Conservation (phyloP, 1,140 invertebrate species). For the Tetramorium alpestre region DNA sequence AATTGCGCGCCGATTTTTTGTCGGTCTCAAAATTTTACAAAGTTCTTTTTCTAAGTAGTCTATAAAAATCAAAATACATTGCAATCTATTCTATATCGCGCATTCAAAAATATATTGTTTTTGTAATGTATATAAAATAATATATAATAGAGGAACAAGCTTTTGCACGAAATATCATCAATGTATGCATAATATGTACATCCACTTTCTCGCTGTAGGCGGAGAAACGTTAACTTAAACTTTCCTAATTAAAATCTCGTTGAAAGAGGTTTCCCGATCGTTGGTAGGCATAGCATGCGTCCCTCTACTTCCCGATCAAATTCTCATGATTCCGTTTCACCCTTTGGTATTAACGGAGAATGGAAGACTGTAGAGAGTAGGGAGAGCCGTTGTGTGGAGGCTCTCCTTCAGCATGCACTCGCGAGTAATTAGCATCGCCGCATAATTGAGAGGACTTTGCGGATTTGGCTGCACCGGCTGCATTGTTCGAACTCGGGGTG, state of each 20-base stretch:
- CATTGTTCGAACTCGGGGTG: constrained; percentile 69
- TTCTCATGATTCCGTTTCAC: constrained; percentile 64
- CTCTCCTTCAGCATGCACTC: constrained; percentile 70
- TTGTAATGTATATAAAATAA: background rate
- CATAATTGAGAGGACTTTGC: constrained; percentile 80
- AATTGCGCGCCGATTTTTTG: too few species aligned
- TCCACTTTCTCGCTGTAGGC: background rate
- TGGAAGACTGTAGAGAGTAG: constrained; percentile 39
- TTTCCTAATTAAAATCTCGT: constrained; percentile 39
- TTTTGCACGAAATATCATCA: background rate
- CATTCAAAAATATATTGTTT: background rate
- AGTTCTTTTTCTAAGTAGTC: background rate
- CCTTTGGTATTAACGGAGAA: constrained; percentile 61
- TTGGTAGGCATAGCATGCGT: constrained; percentile 24
- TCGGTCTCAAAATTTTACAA: too few species aligned
- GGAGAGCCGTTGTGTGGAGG: constrained; percentile 53
- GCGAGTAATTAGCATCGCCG: constrained; percentile 79
- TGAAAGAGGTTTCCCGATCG: background rate
- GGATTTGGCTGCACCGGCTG: constrained; percentile 58
- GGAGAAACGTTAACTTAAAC: constrained; percentile 42
- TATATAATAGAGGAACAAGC: background rate
- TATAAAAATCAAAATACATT: background rate
- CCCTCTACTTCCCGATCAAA: constrained; percentile 53
- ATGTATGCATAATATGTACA: background rate
- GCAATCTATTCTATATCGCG: background rate